Evolutionary conservation across 2,888 invertebrate species (phyloP).

Genomic region (Oligia latruncula): DNA sequence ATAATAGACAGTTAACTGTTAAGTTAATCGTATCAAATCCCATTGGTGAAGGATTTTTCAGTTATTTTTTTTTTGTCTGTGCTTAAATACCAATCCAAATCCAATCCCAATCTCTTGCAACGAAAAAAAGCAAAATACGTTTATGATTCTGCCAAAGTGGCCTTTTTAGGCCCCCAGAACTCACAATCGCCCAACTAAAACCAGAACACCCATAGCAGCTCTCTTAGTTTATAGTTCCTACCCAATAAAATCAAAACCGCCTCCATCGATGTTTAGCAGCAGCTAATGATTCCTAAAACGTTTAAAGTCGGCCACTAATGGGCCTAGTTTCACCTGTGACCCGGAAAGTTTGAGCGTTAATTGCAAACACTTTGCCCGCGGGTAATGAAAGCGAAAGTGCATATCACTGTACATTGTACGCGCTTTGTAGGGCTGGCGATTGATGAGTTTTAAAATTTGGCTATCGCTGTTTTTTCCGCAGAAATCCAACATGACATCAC

Average conservation of each 20-base stretch:
- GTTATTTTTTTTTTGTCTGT: too few relatives aligned
- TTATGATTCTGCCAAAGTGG: too few relatives aligned
- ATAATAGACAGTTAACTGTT: too few relatives aligned
- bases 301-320: constrained; percentile 77
- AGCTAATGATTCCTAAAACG: constrained; percentile 70
- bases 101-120: too few relatives aligned
- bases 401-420: constrained; percentile 77
- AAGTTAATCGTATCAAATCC: too few relatives aligned
- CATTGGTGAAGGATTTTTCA: too few relatives aligned
- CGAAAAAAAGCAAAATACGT: too few relatives aligned
- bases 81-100: too few relatives aligned
- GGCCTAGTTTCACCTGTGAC: constrained; percentile 79
- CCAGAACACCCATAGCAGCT: background rate
- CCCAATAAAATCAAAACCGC: constrained; percentile 43
- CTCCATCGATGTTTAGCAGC: constrained; percentile 55
- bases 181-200: background rate
- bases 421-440: constrained; percentile 61
- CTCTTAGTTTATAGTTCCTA: background rate
- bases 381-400: constrained; percentile 82
- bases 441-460: background rate
- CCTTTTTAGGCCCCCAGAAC: too few relatives aligned
- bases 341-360: constrained; percentile 82
- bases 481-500: background rate
- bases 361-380: constrained; percentile 79
- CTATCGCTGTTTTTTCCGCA: background rate